Base-by-base conservation (phyloP, 2,113 vertebrate genomes). In the Sterrhoptilus dennistouni region DNA sequence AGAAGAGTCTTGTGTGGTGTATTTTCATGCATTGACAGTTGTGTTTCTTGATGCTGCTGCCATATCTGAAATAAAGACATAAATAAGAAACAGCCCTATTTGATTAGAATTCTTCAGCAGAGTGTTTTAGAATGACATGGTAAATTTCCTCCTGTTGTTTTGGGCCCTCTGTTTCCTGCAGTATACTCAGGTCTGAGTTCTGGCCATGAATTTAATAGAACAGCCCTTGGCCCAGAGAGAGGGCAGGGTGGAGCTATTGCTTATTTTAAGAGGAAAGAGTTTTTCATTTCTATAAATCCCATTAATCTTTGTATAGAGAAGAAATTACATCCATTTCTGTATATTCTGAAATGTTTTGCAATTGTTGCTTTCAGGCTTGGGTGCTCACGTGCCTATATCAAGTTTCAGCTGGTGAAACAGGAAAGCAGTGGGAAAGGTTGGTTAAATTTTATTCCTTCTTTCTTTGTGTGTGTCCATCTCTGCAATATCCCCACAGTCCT, bases 401-500 rank as follows among this genome's bases (percentile, higher is more conserved):
- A 99, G 95, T 98, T 98, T 89, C 98, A 98, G 90, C 97, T 98
- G 75, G 98, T 98, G 49, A 99, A 99, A 95, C 98, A 98, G 91
- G 98, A 99, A 91, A 88, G 90, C 33, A 96, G 85, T 36, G 97
- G 97, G 59, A 99, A 98, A 99, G 98, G 99, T 99, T 91, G 56
- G 96, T 96, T 72, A 17, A 45, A 47, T 91, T 86, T 76, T 56
- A 13, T n/a, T 91, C 68, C 29, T 63, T 74, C 47, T 65, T 45
- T 54, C 47, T 88, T 1, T 60, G 4, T 59, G 29, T 57, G 29
- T 38, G 33, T 27, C 20, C 57, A 2, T n/a, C n/a, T 63, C 38
- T 90, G 33, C 60, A 79, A 12, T 57, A 36, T 68, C 36, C 14
- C 47, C 64, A 29, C 27, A 54, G 24, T 56, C 54, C 80, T 5